Base-by-base conservation (phyloP, 2,888 invertebrate genomes). In the Lepeophtheirus nordmannii region DNA sequence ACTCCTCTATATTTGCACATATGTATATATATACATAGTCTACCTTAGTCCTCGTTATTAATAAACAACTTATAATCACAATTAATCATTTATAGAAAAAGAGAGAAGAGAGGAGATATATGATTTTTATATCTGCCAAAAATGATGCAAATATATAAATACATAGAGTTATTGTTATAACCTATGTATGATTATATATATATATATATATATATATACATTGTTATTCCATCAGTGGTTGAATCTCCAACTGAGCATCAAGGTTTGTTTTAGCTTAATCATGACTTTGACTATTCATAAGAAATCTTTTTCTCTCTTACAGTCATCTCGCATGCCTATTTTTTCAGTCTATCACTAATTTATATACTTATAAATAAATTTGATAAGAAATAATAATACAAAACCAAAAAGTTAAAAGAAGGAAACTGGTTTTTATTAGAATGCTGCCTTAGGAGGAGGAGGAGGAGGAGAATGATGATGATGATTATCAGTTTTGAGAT, bases 111-210 rank as follows among this genome's bases (percentile, higher is more conserved):
- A 46, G 14, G 17, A 17, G 14, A 46, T 46, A 46, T 46, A 46
- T 46, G 53, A 46, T 46, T 46, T n/a, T 17, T n/a, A n/a, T n/a
- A 17, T 46, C 53, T 46, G 53, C 53, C 53, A 46, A 46, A 46
- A 17, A n/a, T 46, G 53, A 46, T 46, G 53, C 53, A 46, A 46
- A 46, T 30, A 30, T 30, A 5, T 30, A 46, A 2, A 46, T 17
- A 46, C 17, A 14, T 46, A 3, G 17, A 46, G 53, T 2, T 46
- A 46, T 8, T 46, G 8, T 41, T 41, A 41, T 41, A 11, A 10
- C 14, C 11, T n/a, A 14, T 46, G 53, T 14, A n/a, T 8, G 2
- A n/a, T n/a, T n/a, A n/a, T n/a, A n/a, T n/a, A n/a, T n/a, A n/a
- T n/a, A n/a, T 46, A 3, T 46, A 46, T 46, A 46, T 46, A 17